Conservation (phyloP, 2,888 invertebrate species). For the Spicauda simplicius region DNA sequence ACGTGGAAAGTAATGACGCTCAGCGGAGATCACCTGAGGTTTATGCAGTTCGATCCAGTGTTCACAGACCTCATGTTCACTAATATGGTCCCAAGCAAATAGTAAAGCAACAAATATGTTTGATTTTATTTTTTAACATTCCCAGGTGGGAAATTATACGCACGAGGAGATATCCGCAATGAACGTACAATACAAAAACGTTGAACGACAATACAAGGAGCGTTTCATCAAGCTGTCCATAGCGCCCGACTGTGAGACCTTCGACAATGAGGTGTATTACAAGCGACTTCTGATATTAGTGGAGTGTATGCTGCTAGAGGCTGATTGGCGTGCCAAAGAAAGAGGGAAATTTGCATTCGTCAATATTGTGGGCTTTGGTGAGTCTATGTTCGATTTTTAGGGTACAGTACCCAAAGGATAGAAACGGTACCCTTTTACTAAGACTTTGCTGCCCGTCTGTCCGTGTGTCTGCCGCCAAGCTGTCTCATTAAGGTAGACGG, state of each 20-base stretch:
- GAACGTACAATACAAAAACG: constrained; percentile 46
- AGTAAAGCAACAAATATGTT: too few relatives aligned
- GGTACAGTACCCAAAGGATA: too few relatives aligned
- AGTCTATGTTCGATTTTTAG: constrained; percentile 46
- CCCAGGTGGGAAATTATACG: constrained; percentile 53
- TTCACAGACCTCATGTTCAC: too few relatives aligned
- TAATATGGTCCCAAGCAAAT: too few relatives aligned
- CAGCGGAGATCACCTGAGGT: too few relatives aligned
- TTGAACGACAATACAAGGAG: constrained; percentile 46
- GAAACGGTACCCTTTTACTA: too few relatives aligned
- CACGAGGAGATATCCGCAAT: constrained; percentile 48
- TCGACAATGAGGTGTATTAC: constrained; percentile 57
- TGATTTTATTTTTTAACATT: background rate
- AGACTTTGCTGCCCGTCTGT: too few relatives aligned
- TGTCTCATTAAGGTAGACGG: too few relatives aligned
- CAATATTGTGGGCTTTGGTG: constrained; percentile 87
- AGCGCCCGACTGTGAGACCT: constrained; percentile 40
- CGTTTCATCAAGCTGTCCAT: constrained; percentile 43
- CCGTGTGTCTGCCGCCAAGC: too few relatives aligned
- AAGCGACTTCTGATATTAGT: constrained; percentile 79
- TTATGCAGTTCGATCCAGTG: too few relatives aligned
- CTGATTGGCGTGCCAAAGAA: constrained; percentile 78
- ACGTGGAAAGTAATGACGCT: too few relatives aligned
- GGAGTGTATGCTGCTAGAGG: constrained; percentile 85
- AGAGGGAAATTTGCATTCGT: constrained; percentile 80